Base-by-base conservation (phyloP, 1,140 invertebrate genomes). In the Amyelois transitella region DNA sequence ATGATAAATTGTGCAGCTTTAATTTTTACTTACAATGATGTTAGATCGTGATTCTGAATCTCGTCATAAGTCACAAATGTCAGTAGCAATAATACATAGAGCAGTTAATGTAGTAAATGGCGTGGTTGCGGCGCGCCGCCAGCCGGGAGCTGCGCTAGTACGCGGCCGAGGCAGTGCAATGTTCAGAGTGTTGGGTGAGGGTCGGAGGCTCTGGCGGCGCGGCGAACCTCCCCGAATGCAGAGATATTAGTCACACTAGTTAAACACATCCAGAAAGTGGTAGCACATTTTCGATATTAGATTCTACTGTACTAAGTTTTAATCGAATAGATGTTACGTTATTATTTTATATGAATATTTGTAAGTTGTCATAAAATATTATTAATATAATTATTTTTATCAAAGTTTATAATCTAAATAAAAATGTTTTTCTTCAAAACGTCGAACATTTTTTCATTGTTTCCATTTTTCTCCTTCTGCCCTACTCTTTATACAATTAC, bases 321-420 rank as follows among this genome's bases (percentile, higher is more conserved):
- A 82, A 81, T 79, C 64, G 66, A 82, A 86, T 87, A 87, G 82
- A 86, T 86, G 82, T 87, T 87, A 87, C 82, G 84, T 87, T 87
- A 86, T 87, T 81, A 77, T 87, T 86, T 86, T 87, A 87, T 83
- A 86, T 85, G 73, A 85, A 81, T 87, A 87, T 87, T 87, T 86
- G 82, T 87, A 87, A 86, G 82, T 88, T 85, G 82, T 83, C 84
- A 86, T 87, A 86, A 86, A 86, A 83, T 87, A 87, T 87, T 86
- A 85, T 85, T 87, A 87, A 86, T 88, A 88, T 88, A 88, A 86
- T 88, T 86, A 86, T 86, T 88, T 88, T 86, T 88, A 88, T 88
- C 85, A 88, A 88, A 88, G 85, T 88, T 88, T 88, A 88, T 87
- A 86, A 87, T 87, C 84, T 87, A 87, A 87, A 87, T 87, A 86